Percentiles rank a stretch among this genome's conserved stretches.
Evolutionary conservation across 1,140 invertebrate genomes (phyloP).

Genomic region (Amyelois transitella): DNA sequence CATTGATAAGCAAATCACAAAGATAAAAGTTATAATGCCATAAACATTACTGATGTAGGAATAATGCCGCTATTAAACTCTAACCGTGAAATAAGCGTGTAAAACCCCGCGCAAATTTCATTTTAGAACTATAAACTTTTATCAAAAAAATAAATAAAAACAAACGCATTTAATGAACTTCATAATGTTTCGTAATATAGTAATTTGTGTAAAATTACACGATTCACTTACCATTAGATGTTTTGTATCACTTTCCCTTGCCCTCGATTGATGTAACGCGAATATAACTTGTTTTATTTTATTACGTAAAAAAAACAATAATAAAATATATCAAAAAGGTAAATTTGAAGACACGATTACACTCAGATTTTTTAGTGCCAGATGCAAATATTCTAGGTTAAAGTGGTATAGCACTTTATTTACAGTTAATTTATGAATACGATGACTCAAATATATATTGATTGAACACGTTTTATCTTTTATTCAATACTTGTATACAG

Average conservation of each 20-base stretch:
- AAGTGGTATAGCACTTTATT: neutral
- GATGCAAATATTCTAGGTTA: neutral
- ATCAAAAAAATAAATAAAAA: neutral
- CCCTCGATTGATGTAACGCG: neutral
- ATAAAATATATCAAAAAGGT: neutral
- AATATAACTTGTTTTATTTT: neutral
- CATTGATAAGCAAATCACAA: too few species aligned
- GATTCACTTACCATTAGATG: constrained; percentile 1
- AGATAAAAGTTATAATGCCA: too few species aligned
- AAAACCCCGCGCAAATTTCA: too few species aligned
- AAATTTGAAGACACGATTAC: neutral
- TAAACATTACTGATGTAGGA: too few species aligned
- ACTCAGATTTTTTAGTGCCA: neutral
- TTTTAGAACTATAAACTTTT: neutral
- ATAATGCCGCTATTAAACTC: too few species aligned
- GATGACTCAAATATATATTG: constrained; percentile 1
- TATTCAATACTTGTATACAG: too few species aligned
- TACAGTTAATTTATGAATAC: neutral
- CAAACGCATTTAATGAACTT: neutral
- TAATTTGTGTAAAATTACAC: neutral
- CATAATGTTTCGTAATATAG: neutral
- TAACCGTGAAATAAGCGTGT: too few species aligned
- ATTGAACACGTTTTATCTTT: constrained; percentile 1
- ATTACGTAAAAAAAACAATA: neutral
- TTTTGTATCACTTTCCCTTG: neutral